phyloP scores from a whole-genome alignment of 1,140 invertebrate species.

The Habropoda laboriosa region DNA sequence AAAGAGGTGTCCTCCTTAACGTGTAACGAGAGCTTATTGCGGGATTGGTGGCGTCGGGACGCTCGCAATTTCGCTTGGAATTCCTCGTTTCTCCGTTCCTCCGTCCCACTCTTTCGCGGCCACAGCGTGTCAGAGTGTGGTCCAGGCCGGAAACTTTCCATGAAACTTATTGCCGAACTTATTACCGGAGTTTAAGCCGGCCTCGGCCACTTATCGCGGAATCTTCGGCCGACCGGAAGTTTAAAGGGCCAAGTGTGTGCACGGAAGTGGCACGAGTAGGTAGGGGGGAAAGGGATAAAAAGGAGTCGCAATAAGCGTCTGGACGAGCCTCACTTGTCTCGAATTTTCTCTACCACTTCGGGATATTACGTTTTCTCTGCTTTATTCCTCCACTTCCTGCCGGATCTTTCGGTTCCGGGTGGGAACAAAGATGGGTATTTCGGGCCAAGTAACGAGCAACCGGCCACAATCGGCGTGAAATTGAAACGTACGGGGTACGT shows the following conservation, averaged over 20 bases:
- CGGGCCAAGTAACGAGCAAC: neutral
- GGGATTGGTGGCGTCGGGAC: slow-evolving; percentile 50
- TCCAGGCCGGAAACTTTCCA: slow-evolving; percentile 66
- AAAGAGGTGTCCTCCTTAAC: slow-evolving; percentile 40
- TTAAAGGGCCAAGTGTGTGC: slow-evolving; percentile 66
- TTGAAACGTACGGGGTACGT: too few relatives aligned
- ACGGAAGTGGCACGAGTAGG: slow-evolving; percentile 18
- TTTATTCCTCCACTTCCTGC: slow-evolving; percentile 12
- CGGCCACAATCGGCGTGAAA: too few relatives aligned
- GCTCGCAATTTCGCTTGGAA: slow-evolving; percentile 49
- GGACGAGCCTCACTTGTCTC: slow-evolving; percentile 40
- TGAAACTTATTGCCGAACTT: slow-evolving; percentile 73
- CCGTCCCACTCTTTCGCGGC: neutral
- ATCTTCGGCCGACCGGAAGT: slow-evolving; percentile 70
- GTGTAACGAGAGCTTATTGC: slow-evolving; percentile 66
- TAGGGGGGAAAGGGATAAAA: slow-evolving; percentile 13
- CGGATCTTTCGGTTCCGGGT: too few relatives aligned
- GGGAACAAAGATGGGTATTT: neutral
- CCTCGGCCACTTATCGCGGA: slow-evolving; percentile 69
- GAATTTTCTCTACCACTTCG: slow-evolving; percentile 50
- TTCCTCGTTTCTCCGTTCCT: slow-evolving; percentile 2
- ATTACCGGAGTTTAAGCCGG: slow-evolving; percentile 73
- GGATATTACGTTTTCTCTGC: slow-evolving; percentile 54
- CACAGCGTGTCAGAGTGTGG: neutral
- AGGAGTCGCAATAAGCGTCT: slow-evolving; percentile 49